Conservation (phyloP, 2,888 invertebrate species). For the Amphipoea oculea region DNA sequence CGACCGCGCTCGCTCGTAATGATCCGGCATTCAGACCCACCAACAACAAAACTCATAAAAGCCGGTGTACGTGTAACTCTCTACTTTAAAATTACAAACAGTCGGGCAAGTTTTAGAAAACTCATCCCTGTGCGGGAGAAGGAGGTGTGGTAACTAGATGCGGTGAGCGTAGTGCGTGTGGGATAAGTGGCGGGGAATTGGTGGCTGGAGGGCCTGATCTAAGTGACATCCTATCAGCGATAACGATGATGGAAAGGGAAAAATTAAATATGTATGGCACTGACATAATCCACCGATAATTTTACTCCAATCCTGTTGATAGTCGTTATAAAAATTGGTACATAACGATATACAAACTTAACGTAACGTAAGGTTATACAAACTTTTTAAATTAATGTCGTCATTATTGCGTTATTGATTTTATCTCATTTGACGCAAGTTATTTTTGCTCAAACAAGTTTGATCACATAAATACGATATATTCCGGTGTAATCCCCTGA, state of each 20-base stretch:
- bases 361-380: too few relatives aligned
- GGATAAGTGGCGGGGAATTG: not conserved
- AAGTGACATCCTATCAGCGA: not conserved
- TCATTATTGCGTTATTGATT: not conserved
- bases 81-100: constrained; percentile 89
- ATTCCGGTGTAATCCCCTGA: too few relatives aligned
- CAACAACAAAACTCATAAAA: constrained; percentile 87
- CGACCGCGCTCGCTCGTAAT: constrained; percentile 69
- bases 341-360: too few relatives aligned
- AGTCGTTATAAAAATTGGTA: not conserved
- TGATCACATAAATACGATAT: not conserved
- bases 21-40: constrained; percentile 71
- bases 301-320: not conserved
- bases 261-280: not conserved
- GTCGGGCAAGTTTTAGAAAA: constrained; percentile 88
- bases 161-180: constrained; percentile 17
- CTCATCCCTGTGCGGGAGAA: constrained; percentile 77
- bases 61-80: constrained; percentile 81
- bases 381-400: not conserved
- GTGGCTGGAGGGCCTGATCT: not conserved
- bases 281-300: not conserved
- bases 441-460: not conserved
- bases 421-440: not conserved
- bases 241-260: not conserved
- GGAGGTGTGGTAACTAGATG: constrained; percentile 65